phyloP scores from a whole-genome alignment of 1,140 invertebrate genomes.

The Philopotamus ludificatus region DNA sequence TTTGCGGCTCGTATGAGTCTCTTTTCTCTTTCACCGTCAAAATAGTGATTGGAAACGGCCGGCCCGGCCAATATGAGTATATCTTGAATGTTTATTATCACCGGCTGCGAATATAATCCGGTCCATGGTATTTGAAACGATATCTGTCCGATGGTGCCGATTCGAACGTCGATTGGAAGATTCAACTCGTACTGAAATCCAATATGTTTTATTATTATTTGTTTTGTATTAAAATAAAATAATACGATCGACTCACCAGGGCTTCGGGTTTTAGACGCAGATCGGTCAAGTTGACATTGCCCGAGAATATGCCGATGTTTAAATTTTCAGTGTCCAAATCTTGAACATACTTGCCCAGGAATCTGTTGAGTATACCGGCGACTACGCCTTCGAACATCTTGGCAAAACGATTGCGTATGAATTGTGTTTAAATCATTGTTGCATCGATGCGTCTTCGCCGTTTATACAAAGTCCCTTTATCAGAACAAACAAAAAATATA shows the following conservation, averaged over 20 bases:
- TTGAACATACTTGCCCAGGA: slow-evolving; percentile 78
- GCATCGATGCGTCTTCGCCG: too few species aligned
- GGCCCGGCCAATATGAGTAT: slow-evolving; percentile 75
- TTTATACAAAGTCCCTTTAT: too few species aligned
- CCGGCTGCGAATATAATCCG: slow-evolving; percentile 67
- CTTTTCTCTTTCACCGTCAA: slow-evolving; percentile 74
- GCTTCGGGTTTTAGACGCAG: slow-evolving; percentile 78
- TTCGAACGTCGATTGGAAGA: slow-evolving; percentile 78
- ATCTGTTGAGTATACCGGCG: slow-evolving; percentile 73
- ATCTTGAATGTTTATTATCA: slow-evolving; percentile 71
- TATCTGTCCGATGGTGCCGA: slow-evolving; percentile 73
- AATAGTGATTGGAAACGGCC: slow-evolving; percentile 64
- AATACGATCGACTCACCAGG: slow-evolving; percentile 59
- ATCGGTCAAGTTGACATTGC: slow-evolving; percentile 74
- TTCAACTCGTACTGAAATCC: slow-evolving; percentile 73
- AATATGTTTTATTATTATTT: neutral
- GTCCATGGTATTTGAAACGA: slow-evolving; percentile 78
- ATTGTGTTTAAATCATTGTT: too few species aligned
- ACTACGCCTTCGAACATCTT: slow-evolving; percentile 78
- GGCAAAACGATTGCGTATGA: too few species aligned
- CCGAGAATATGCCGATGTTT: slow-evolving; percentile 79
- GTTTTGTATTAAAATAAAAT: slow-evolving; percentile 4
- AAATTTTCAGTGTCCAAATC: slow-evolving; percentile 80
- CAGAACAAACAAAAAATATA: too few species aligned
- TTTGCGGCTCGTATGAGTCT: slow-evolving; percentile 71